These are phyloP conservation scores for Punctoribates punctum DNA, from an alignment of 2,888 invertebrate species.

Conservation along the genomic window DNA sequence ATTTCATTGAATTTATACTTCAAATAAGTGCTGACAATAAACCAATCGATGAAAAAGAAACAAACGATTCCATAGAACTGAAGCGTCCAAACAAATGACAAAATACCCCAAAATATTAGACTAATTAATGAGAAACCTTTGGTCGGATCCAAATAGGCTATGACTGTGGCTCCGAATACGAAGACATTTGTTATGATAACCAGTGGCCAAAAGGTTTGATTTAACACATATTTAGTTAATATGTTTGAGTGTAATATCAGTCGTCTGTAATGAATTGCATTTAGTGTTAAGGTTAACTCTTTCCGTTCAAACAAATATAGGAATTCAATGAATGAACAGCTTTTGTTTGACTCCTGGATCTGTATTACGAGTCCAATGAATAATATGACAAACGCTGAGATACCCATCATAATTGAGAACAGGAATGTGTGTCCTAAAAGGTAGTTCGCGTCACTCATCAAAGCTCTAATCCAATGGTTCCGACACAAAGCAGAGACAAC, in stretches of 20 bases:
- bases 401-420: not conserved
- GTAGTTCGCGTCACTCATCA: not conserved
- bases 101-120: not conserved
- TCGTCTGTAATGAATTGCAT: no score
- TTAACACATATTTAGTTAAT: not conserved
- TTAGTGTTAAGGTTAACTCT: no score
- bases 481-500: not conserved
- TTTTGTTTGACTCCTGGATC: not conserved
- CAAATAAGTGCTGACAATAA: not conserved
- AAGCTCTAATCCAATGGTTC: not conserved
- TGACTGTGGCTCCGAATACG: not conserved
- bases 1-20: conserved; percentile 10
- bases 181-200: not conserved
- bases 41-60: not conserved
- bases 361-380: not conserved
- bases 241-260: no score
- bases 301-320: no score
- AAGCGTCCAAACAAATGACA: not conserved
- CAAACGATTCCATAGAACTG: not conserved
- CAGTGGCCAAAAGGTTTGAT: not conserved
- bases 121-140: not conserved
- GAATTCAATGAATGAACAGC: no score
- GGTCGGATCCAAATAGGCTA: not conserved
- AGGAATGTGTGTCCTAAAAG: not conserved
- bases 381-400: not conserved